These are phyloP conservation scores for Silurus glanis DNA, from an alignment of 2,113 vertebrate genomes.

Conservation along the genomic window DNA sequence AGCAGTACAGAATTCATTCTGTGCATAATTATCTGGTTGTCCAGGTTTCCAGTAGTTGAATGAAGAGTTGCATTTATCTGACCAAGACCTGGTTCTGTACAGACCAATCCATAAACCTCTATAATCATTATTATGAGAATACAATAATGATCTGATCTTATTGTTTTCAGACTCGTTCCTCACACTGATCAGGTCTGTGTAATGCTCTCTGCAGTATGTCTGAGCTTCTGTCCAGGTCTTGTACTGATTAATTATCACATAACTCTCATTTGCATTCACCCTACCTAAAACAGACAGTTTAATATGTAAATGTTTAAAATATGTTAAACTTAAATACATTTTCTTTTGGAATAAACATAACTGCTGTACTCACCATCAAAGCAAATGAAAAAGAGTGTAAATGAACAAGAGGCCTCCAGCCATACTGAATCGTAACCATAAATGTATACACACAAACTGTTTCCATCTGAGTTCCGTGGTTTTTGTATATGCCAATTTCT, in stretches of 20 bases:
- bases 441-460: conserved; percentile 12
- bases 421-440: background rate
- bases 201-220: conserved; percentile 33
- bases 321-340: too few species aligned
- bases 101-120: background rate
- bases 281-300: background rate
- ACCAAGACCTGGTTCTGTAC: conserved; percentile 40
- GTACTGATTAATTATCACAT: background rate
- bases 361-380: conserved; percentile 29
- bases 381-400: background rate
- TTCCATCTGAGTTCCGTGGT: background rate
- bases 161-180: conserved; percentile 35
- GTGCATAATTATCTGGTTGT: background rate
- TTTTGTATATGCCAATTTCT: conserved; percentile 7
- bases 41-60: conserved; percentile 17
- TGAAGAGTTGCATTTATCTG: conserved; percentile 31
- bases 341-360: background rate
- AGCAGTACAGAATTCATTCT: conserved; percentile 2
- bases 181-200: conserved; percentile 39
- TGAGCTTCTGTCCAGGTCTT: conserved; percentile 34
- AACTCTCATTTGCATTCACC: background rate
- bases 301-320: background rate
- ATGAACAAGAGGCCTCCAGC: background rate
- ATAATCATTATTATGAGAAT: background rate
- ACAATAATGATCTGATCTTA: background rate